phyloP scores from a whole-genome alignment of 2,113 vertebrate species.

The Ascaphus truei region DNA sequence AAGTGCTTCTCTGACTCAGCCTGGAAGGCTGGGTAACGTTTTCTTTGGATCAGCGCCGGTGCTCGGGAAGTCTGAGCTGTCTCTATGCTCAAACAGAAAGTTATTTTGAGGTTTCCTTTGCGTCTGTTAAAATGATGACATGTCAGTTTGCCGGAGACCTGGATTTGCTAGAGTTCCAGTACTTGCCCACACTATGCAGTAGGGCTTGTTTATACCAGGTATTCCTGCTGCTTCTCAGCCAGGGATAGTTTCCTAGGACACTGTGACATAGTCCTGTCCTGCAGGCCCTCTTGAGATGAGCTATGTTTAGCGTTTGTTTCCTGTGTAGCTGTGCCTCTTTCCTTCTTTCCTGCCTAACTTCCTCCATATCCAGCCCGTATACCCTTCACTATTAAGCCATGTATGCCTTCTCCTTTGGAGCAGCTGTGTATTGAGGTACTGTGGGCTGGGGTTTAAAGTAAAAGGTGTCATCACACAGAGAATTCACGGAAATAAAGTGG shows the following conservation, averaged over 20 bases:
- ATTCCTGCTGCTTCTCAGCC: neutral
- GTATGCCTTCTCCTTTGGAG: neutral
- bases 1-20: no score
- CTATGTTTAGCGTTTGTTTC: slow-evolving; percentile 19
- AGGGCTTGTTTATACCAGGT: neutral
- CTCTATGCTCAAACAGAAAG: neutral
- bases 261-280: neutral
- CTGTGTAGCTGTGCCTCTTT: slow-evolving; percentile 25
- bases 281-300: neutral
- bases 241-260: neutral
- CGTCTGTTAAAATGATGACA: neutral
- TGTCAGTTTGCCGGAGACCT: no score
- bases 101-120: neutral
- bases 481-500: no score
- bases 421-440: no score
- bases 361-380: slow-evolving; percentile 2
- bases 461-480: no score
- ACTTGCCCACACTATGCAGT: neutral
- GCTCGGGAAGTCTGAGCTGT: neutral
- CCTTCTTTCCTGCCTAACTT: slow-evolving; percentile 14
- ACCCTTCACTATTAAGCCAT: neutral
- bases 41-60: neutral
- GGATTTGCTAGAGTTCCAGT: no score
- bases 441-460: no score
- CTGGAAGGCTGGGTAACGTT: no score